Evolutionary conservation across 2,113 vertebrate species (phyloP).

Genomic region (Halichoerus grypus): DNA sequence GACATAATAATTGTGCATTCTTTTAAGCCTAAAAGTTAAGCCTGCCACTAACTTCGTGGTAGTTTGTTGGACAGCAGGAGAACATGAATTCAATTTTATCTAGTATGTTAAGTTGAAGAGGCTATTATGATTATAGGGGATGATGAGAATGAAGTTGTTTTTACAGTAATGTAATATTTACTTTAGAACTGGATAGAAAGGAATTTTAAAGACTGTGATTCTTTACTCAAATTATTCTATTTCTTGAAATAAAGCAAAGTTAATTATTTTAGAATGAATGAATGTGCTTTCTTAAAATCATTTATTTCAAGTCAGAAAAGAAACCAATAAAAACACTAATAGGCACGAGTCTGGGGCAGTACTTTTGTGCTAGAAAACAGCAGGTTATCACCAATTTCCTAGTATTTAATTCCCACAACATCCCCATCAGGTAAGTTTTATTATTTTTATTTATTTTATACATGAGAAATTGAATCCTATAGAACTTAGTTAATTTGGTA

Average conservation of each 20-base stretch:
- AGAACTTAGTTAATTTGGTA: not conserved
- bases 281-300: not conserved
- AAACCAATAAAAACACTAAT: not conserved
- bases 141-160: not conserved
- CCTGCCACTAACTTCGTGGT: not conserved
- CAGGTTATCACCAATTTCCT: not conserved
- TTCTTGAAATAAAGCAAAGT: not conserved
- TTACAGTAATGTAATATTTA: not conserved
- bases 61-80: not conserved
- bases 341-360: not conserved
- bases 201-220: not conserved
- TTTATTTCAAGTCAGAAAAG: not conserved
- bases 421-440: not conserved
- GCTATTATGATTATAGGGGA: not conserved
- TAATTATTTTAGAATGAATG: not conserved
- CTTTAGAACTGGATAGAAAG: not conserved
- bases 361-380: not conserved
- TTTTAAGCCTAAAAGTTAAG: not conserved
- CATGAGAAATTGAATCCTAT: not conserved
- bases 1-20: not conserved
- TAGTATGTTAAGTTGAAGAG: not conserved
- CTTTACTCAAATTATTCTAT: not conserved
- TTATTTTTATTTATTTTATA: not conserved
- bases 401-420: not conserved
- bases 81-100: not conserved